phyloP scores from a whole-genome alignment of 2,113 vertebrate genomes.

The Aythya baeri region DNA sequence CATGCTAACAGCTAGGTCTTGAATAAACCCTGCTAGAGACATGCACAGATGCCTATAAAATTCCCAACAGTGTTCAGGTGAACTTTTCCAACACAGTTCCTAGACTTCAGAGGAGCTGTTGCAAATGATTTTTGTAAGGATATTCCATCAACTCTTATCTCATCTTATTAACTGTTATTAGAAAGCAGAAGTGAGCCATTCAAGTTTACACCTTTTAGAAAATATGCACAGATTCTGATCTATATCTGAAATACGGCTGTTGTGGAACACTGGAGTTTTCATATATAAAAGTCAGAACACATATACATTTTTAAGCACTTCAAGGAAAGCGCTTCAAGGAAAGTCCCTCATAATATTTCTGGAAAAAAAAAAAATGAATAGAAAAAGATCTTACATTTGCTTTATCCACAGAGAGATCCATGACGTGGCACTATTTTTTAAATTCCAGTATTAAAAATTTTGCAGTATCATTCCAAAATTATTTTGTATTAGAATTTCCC shows the following conservation, averaged over 20 bases:
- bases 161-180: neutral
- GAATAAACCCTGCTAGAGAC: neutral
- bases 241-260: neutral
- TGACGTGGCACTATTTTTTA: neutral
- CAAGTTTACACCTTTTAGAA: neutral
- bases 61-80: accelerated
- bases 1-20: neutral
- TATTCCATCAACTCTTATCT: neutral
- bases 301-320: neutral
- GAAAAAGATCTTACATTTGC: neutral
- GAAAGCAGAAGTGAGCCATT: neutral
- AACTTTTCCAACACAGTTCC: neutral
- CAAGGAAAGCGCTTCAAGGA: neutral
- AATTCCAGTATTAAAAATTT: neutral
- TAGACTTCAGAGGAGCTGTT: neutral
- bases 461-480: neutral
- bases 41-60: neutral
- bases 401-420: neutral
- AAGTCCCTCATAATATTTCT: neutral
- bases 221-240: neutral
- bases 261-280: neutral
- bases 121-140: neutral
- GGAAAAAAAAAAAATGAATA: neutral
- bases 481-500: neutral
- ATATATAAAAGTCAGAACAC: neutral